Evolutionary conservation across 2,888 invertebrate genomes (phyloP).

Genomic region (Sphinx pinastri): DNA sequence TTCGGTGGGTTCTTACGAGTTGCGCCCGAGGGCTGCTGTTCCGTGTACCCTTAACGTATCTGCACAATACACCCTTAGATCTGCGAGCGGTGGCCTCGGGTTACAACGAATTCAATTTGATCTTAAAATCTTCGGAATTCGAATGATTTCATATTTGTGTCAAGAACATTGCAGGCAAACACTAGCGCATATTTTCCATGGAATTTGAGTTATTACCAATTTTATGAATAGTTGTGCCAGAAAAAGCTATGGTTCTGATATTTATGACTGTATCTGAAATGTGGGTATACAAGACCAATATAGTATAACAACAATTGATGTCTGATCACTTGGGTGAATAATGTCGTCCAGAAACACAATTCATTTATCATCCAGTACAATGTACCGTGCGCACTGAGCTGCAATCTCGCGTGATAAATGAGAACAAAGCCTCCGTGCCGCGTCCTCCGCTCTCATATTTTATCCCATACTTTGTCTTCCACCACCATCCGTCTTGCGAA

Average conservation of each 20-base stretch:
- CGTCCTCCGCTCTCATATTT: conserved; percentile 40
- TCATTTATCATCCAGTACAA: conserved; percentile 47
- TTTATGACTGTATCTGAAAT: neutral
- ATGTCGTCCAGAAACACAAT: conserved; percentile 48
- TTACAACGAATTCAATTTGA: neutral
- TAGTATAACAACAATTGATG: neutral
- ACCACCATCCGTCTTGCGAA: conserved; percentile 18
- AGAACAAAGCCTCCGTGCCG: conserved; percentile 34
- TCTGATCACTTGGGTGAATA: conserved; percentile 44
- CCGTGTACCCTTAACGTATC: conserved; percentile 1
- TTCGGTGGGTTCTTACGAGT: neutral
- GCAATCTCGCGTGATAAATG: conserved; percentile 48
- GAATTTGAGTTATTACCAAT: no score
- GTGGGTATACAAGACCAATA: neutral
- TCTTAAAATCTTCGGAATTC: neutral
- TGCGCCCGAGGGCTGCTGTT: neutral
- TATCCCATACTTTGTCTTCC: conserved; percentile 42
- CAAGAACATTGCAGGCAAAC: neutral
- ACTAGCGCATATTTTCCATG: neutral
- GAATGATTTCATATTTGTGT: neutral
- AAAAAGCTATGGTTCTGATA: neutral
- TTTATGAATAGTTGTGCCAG: neutral
- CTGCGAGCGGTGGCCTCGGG: neutral
- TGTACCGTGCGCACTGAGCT: conserved; percentile 33
- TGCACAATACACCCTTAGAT: conserved; percentile 9